Evolutionary conservation across 2,113 vertebrate species (phyloP).

Genomic region (Xenopus borealis): DNA sequence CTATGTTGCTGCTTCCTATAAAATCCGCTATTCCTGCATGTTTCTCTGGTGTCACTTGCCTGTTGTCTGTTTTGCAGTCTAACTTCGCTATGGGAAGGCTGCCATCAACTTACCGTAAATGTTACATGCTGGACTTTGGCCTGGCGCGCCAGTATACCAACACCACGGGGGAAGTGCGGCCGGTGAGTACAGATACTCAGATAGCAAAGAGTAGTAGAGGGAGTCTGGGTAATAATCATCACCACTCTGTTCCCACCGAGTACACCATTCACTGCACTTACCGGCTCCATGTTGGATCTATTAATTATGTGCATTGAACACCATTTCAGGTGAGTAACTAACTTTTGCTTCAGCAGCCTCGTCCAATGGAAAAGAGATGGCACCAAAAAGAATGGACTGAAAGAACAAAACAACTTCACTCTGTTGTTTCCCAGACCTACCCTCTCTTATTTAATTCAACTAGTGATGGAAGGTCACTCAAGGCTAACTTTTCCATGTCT

Average conservation of each 20-base stretch:
- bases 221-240: too few relatives aligned
- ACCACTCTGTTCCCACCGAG: too few relatives aligned
- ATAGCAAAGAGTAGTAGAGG: neutral
- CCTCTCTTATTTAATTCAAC: neutral
- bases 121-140: conserved; percentile 97
- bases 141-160: conserved; percentile 96
- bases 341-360: too few relatives aligned
- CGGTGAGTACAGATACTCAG: conserved; percentile 69
- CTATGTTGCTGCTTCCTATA: too few relatives aligned
- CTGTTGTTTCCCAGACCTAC: neutral
- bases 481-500: neutral
- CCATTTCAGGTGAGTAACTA: too few relatives aligned
- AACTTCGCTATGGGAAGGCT: conserved; percentile 98
- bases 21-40: too few relatives aligned
- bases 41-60: neutral
- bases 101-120: conserved; percentile 93
- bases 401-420: too few relatives aligned
- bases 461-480: neutral
- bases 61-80: conserved; percentile 67
- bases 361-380: too few relatives aligned
- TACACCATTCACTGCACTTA: too few relatives aligned
- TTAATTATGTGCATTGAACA: too few relatives aligned
- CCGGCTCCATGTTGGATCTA: neutral
- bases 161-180: conserved; percentile 92
- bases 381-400: too few relatives aligned